Base-by-base conservation (phyloP, 2,888 invertebrate species). In the Crocallis elinguaria region DNA sequence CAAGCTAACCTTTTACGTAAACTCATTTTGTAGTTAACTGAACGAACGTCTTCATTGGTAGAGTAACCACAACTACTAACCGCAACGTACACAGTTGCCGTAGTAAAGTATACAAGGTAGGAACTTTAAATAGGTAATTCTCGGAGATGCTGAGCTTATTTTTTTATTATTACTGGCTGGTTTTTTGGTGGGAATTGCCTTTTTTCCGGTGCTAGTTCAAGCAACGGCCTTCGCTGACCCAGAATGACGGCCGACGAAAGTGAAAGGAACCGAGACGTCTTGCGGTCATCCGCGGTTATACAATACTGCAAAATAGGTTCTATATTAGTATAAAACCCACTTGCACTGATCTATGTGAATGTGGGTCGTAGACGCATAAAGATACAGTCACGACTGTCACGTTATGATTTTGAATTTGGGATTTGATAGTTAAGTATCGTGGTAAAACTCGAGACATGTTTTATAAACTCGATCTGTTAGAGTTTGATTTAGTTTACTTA, bases 221-320 rank as follows among this genome's bases (percentile, higher is more conserved):
- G 32, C 32, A 43, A 48, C 48, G 53, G 48, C 53, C 53, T 54
- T 54, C 53, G 43, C n/a, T 45, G 39, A 8, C 37, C 27, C 27
- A 49, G 33, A 45, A 46, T 42, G 46, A 43, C 49, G 48, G 32
- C 21, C 27, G 37, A 48, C 53, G 67, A 78, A 75, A 81, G 80
- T 79, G 80, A 81, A 81, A 81, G 80, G 73, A 71, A 60, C 59
- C 58, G 41, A 54, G 55, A 58, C 60, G 61, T 52, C 60, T 46
- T 49, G 52, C 49, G 35, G 56, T 32, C 51, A 60, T 59, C 60
- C 52, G 58, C 53, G 66, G 62, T 79, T 78, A 78, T 71, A 71
- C 69, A 76, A 77, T 60, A 60, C 48, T 36, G 36, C 32, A 25
- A 53, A 33, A 53, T 53, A 43, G 43, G 48, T 53, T 37, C 37